Evolutionary conservation across 2,113 vertebrate genomes (phyloP), one percentile per base, ranked within the genome.

Genomic region (Ptyas mucosa): DNA sequence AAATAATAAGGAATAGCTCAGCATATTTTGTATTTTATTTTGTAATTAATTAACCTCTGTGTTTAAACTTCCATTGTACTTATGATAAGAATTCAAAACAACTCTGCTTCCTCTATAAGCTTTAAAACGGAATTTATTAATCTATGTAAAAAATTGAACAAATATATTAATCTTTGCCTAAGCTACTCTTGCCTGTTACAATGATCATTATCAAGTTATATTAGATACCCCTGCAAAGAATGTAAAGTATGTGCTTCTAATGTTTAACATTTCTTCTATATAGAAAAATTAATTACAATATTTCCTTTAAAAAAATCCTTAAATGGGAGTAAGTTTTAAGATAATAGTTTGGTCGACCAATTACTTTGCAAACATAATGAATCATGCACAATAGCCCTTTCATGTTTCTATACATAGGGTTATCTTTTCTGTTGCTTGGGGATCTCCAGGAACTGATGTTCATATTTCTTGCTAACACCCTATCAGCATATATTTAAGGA

Each of bases 201-300:
- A 88, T 91, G 61, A 58, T 95, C 87, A 94, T 96, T 96, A 39
- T 92, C 94, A 91, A 94, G 85, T 93, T 93, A 93, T 91, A 96
- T 94, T 53, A 96, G 94, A 92, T 94, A 94, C 64, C 91, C 87
- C 53, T 0, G 0, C 88, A 95, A 93, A 93, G 92, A 89, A 94
- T 94, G 93, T 69, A 89, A 93, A 93, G 57, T 93, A 88, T 21
- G 3, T 81, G 69, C 81, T 95, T 95, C 93, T 95, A 94, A 96
- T 96, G 15, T 24, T 95, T 85, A 89, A 54, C 64, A 94, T 95
- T 61, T 51, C 53, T 58, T 93, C 89, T 89, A 87, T 90, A 54
- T 91, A 53, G 14, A 89, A 92, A 92, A 85, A 95, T 94, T 96
- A 96, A 96, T 93, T 95, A 90, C 86, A 96, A 91, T 11, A 34